These are phyloP conservation scores for Procapra przewalskii DNA, from an alignment of 2,113 vertebrate genomes.

Conservation along the genomic window DNA sequence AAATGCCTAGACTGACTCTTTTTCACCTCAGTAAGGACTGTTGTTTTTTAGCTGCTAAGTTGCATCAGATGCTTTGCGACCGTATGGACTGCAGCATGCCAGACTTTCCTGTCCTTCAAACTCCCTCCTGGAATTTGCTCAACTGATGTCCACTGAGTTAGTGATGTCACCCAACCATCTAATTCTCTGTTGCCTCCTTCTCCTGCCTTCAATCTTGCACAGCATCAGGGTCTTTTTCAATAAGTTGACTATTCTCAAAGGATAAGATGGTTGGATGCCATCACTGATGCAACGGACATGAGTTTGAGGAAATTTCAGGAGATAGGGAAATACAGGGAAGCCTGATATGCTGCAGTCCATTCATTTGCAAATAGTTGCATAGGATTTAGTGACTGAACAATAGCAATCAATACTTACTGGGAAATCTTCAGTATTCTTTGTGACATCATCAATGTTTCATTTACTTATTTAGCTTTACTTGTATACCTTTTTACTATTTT, in stretches of 20 bases:
- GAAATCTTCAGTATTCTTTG: neutral
- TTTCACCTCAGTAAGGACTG: neutral
- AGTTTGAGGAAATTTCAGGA: neutral
- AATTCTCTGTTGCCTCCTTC: neutral
- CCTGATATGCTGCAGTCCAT: neutral
- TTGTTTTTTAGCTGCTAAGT: neutral
- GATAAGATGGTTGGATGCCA: neutral
- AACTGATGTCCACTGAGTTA: neutral
- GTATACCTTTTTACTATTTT: neutral
- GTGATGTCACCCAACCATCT: neutral
- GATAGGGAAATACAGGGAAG: neutral
- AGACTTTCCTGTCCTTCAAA: neutral
- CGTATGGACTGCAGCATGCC: neutral
- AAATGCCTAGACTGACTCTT: neutral
- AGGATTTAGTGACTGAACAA: neutral
- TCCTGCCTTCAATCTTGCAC: neutral
- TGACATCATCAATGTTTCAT: neutral
- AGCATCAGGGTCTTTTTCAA: neutral
- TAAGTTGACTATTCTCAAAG: neutral
- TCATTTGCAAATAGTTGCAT: neutral
- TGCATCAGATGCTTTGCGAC: fast-evolving
- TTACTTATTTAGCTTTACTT: neutral
- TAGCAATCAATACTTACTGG: neutral
- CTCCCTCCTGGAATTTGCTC: neutral
- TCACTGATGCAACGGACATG: neutral